Percentiles rank a stretch among this genome's conserved stretches.
These are phyloP conservation scores for Drosophila yakuba DNA, from an alignment of 1,140 invertebrate genomes.

Conservation along the genomic window DNA sequence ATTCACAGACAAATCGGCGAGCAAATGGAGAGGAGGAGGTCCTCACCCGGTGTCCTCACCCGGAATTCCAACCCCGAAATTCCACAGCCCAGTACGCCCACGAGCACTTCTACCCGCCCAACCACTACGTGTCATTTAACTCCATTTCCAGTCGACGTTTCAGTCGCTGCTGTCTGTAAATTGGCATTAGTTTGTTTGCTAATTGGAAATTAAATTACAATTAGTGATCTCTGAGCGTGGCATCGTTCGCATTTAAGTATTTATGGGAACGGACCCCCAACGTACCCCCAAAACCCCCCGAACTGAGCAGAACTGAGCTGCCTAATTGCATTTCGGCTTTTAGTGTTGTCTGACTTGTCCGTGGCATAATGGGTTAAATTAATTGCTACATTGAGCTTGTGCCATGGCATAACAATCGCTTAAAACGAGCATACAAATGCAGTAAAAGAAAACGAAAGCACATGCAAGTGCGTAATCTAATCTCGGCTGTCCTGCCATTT, in stretches of 20 bases:
- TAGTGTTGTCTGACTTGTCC: conserved; percentile 43
- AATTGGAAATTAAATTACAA: conserved; percentile 85
- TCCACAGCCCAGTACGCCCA: background rate
- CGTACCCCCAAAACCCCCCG: background rate
- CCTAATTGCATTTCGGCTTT: conserved; percentile 65
- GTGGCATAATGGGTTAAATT: conserved; percentile 67
- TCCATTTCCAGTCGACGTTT: conserved; percentile 48
- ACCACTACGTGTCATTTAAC: conserved; percentile 72
- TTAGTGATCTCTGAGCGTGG: conserved; percentile 80
- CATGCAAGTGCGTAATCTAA: conserved; percentile 11
- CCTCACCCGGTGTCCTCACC: conserved; percentile 7
- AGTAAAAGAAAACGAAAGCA: conserved; percentile 20
- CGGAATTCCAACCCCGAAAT: conserved; percentile 1
- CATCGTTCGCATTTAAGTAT: conserved; percentile 71
- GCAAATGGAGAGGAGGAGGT: conserved; percentile 3
- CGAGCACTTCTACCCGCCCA: background rate
- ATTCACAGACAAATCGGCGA: conserved; percentile 28
- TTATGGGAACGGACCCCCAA: conserved; percentile 35
- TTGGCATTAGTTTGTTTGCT: conserved; percentile 84
- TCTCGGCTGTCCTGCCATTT: conserved; percentile 1
- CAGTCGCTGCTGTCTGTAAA: conserved; percentile 64
- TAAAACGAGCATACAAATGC: conserved; percentile 6
- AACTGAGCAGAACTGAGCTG: conserved; percentile 10
- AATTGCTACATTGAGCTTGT: conserved; percentile 48
- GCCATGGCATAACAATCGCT: conserved; percentile 2